phyloP scores from a whole-genome alignment of 2,797 vertebrate genomes.

The Mastacembelus armatus region DNA sequence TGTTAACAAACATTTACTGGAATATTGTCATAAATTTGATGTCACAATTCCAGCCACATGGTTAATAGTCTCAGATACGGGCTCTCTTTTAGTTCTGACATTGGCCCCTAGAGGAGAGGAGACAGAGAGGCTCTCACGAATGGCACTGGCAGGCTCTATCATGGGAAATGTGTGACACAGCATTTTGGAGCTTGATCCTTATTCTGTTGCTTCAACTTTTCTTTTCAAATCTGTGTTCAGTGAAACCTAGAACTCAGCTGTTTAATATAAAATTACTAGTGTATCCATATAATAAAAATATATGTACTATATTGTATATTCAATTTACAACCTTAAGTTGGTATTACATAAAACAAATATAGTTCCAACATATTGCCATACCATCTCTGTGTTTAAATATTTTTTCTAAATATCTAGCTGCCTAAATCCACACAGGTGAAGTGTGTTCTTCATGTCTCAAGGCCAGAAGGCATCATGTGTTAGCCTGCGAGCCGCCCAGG shows the following conservation, averaged over 20 bases:
- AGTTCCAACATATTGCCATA: neutral
- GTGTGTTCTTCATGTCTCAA: neutral
- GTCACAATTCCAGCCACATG: too few relatives aligned
- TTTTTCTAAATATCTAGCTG: slow-evolving; percentile 1
- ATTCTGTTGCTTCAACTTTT: neutral
- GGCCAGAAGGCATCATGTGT: neutral
- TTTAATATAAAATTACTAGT: neutral
- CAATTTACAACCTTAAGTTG: neutral
- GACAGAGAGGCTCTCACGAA: neutral
- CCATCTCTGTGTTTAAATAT: neutral
- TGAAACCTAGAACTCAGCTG: too few relatives aligned
- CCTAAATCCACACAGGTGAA: slow-evolving; percentile 15
- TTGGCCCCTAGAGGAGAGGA: slow-evolving; percentile 5
- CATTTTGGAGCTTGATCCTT: neutral
- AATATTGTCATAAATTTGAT: too few relatives aligned
- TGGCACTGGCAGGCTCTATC: neutral
- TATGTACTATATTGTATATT: neutral
- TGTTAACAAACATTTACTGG: too few relatives aligned
- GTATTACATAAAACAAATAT: neutral
- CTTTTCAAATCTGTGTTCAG: too few relatives aligned
- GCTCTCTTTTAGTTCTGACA: too few relatives aligned
- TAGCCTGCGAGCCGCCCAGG: slow-evolving; percentile 18
- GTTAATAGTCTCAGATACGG: too few relatives aligned
- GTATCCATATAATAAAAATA: neutral
- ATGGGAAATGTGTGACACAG: neutral